Conservation (phyloP, 2,888 invertebrate species). For the Zygogramma bicolorata region DNA sequence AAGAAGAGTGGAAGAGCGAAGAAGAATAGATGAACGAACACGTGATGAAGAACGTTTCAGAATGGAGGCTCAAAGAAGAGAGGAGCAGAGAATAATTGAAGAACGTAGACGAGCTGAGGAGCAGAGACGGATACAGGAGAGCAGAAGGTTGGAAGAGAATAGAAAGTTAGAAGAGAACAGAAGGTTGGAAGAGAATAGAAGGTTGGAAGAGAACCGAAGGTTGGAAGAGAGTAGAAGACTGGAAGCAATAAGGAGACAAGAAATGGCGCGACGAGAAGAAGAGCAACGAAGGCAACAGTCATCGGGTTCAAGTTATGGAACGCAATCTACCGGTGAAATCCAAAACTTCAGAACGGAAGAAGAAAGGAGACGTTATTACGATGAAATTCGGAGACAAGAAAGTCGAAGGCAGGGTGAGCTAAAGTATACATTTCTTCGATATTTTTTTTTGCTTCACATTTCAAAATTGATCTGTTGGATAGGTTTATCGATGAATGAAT, state of each 20-base stretch:
- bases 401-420: conserved; percentile 20
- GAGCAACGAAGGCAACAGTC: conserved; percentile 17
- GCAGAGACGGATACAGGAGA: conserved; percentile 21
- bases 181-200: conserved; percentile 27
- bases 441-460: no score
- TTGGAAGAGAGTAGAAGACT: conserved; percentile 10
- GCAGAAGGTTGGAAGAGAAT: conserved; percentile 7
- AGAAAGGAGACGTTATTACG: conserved; percentile 35
- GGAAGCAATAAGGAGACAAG: conserved; percentile 24
- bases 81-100: conserved; percentile 28
- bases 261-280: conserved; percentile 23
- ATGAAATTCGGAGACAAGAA: conserved; percentile 31
- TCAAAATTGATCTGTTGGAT: no score
- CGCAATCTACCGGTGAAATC: conserved; percentile 3
- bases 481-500: no score
- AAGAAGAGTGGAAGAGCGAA: conserved; percentile 31
- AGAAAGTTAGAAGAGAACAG: conserved; percentile 21
- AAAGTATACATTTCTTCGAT: conserved; percentile 24
- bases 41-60: not conserved
- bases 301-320: conserved; percentile 25
- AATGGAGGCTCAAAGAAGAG: not conserved
- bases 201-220: conserved; percentile 8
- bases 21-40: conserved; percentile 22
- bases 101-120: conserved; percentile 31
- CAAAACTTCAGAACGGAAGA: conserved; percentile 26